Evolutionary conservation across 2,797 vertebrate genomes (phyloP), one percentile per base, ranked within the genome.

Genomic region (Zalophus californianus): DNA sequence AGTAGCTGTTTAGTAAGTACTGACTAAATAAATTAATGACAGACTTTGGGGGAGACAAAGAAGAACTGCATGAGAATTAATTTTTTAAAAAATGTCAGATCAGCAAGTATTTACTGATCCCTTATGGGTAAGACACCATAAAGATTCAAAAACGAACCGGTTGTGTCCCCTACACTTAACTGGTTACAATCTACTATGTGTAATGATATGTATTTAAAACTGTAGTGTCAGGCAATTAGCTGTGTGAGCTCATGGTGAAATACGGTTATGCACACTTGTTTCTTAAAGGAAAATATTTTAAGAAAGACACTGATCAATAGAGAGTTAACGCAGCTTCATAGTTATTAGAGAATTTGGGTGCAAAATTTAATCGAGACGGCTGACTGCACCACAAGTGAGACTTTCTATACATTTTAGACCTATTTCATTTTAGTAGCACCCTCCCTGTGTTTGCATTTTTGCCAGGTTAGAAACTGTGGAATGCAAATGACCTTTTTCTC

Each of bases 1-100:
- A 27, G 23, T 62, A 78, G 48, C 96, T 94, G 87, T 54, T 90
- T 50, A 70, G 48, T 90, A 91, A 95, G 79, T 87, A 82, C 48
- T 82, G 58, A 84, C n/a, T 80, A 84, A 89, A 82, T 79, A 91
- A 88, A 68, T 68, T 14, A 13, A 82, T 85, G 79, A 75, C 15
- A 94, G 86, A 95, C 58, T 83, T 95, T 84, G 7, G n/a, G 35
- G 92, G 41, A 91, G 52, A 70, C 27, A 73, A 92, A 48, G 48
- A 83, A 94, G 13, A 27, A 27, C 14, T 86, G 6, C 73, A 52
- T 56, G 27, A 86, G 9, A n/a, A 56, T 70, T 88, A 50, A 83
- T 92, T 50, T 50, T 13, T 3, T 15, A 64, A 48, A 16, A 88
- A 78, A 82, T 38, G 68, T 68, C 62, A 83, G 29, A 78, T 95